phyloP scores from a whole-genome alignment of 2,797 vertebrate species.

The Cyprinodon diabolis region DNA sequence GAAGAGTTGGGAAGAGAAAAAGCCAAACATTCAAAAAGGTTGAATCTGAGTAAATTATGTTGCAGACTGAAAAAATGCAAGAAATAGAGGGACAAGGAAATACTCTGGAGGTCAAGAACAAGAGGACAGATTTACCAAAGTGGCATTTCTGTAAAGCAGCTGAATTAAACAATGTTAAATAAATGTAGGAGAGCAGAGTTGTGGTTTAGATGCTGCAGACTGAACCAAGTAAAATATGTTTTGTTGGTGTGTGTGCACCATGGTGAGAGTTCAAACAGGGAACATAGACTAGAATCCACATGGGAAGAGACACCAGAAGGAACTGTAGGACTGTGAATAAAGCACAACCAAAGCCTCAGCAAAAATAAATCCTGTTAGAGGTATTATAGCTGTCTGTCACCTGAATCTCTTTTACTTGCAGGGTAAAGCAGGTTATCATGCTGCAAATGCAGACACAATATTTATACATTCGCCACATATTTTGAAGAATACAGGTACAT shows the following conservation, averaged over 20 bases:
- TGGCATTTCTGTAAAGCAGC: background rate
- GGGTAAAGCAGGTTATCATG: background rate
- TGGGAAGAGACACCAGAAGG: background rate
- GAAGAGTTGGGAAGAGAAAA: background rate
- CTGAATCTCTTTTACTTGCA: background rate
- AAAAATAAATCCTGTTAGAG: background rate
- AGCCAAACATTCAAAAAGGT: background rate
- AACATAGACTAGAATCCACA: background rate
- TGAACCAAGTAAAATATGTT: background rate
- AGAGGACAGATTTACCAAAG: slow-evolving; percentile 13
- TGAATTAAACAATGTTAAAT: slow-evolving; percentile 8
- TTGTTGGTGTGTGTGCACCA: too few relatives aligned
- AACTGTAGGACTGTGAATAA: background rate
- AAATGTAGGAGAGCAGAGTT: background rate
- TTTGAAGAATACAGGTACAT: background rate
- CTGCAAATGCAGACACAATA: background rate
- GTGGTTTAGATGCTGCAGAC: background rate
- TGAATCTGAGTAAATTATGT: background rate
- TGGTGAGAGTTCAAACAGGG: background rate
- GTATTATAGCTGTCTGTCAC: background rate
- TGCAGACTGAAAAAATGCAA: background rate
- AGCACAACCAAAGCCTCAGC: background rate
- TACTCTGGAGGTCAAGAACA: slow-evolving; percentile 7
- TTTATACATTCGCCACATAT: background rate
- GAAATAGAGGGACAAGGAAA: background rate